Evolutionary conservation across 2,113 vertebrate species (phyloP), one percentile per base, ranked within the genome.

Genomic region (Bufo bufo): DNA sequence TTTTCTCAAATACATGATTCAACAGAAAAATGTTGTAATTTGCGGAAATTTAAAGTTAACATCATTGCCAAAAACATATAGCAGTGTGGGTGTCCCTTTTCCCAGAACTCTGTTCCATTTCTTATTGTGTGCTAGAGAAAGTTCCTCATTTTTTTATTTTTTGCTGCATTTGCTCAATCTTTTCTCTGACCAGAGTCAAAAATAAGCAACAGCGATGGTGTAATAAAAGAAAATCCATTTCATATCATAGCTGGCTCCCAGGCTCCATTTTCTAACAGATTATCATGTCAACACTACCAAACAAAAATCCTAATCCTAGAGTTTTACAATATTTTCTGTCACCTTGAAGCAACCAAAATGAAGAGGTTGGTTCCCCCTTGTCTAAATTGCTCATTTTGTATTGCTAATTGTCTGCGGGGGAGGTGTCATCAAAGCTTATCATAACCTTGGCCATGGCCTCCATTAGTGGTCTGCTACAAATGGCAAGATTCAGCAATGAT

Each of bases 121-220:
- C 77, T 80, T 89, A 78, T 58, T 47, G 65, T 47, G 43, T 52
- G 80, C 58, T 59, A 7, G 17, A 49, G 66, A 87, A 65, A 88
- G 87, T 88, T 88, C 87, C 87, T 88, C 71, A 59, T 87, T 87
- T 82, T 74, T 45, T 17, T 43, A 69, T 54, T 87, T 82, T 72
- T 6, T 82, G 65, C 78, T 59, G 78, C 16, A 14, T 87, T 88
- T 88, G 56, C 86, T 83, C 56, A 88, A 88, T 45, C 45, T 33
- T 12, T 16, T 47, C 49, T 82, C 65, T 82, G 71, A 77, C 79
- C 58, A 75, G 58, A 83, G 58, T 50, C 12, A 84, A 74, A 82
- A 54, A 69, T 49, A 87, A 72, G 45, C 47, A 54, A 16, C 61
- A 66, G 6, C 20, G 52, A 33, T 84, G 71, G 74, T 84, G 87